Base-by-base conservation (phyloP, 2,113 vertebrate species). In the Scomber scombrus region DNA sequence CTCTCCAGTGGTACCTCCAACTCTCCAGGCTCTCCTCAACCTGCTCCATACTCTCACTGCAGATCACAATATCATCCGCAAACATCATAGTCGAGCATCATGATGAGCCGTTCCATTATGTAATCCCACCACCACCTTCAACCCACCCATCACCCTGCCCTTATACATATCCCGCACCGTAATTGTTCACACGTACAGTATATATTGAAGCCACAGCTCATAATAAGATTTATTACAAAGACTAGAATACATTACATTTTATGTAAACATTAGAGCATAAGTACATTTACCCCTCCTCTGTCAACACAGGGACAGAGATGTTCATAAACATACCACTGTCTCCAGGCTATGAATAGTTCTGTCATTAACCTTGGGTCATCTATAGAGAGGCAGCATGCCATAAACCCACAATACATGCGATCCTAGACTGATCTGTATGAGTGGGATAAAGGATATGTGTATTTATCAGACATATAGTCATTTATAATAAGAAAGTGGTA, bases 351-450 rank as follows among this genome's bases (percentile, higher is more conserved):
- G 76, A 91, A 86, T 85, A 71, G 31, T 78, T 81, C 67, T 75
- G 71, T 69, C 75, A 86, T 90, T 84, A 85, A 85, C 75, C 75
- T 88, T 81, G 81, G 88, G 81, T 92, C 80, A 92, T 78, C 85
- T 72, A 68, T 67, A 81, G 71, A 81, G 67, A 85, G 89, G 78
- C 82, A 80, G 66, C 79, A 88, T 80, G 78, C 52, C 74, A 82
- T 82, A 72, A 81, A 80, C 47, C 58, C 67, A 54, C 49, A 72
- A 78, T 71, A 86, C 55, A 69, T 8, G 51, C 81, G 66, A 70
- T 61, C 72, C 29, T 18, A 65, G 60, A 34, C 40, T 23, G 46
- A 82, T 75, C 63, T 60, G 47, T 66, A 26, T 57, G 21, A 77
- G 52, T 56, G 54, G 62, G 29, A 73, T 58, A 12, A 40, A 67